Evolutionary conservation across 2,113 vertebrate species (phyloP).

Genomic region (Heteronetta atricapilla): DNA sequence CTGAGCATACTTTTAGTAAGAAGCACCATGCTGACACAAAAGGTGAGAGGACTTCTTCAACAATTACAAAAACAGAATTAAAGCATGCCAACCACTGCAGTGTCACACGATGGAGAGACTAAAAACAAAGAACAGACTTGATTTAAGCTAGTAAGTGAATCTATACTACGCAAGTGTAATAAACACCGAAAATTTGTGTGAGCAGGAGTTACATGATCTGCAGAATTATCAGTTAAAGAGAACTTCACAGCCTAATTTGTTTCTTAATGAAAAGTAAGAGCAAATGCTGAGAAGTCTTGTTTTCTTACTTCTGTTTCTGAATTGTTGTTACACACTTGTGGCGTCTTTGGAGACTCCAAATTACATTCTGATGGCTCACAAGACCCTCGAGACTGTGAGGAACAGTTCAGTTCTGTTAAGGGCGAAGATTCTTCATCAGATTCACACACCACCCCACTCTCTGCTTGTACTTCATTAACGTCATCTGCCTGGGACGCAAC

Average conservation of each 20-base stretch:
- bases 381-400: slow-evolving; percentile 17
- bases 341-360: slow-evolving; percentile 1
- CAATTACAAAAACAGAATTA: neutral
- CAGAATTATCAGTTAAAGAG: neutral
- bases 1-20: neutral
- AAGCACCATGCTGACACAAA: neutral
- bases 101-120: neutral
- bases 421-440: slow-evolving; percentile 37
- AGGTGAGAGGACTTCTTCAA: neutral
- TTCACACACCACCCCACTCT: neutral
- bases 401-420: slow-evolving; percentile 16
- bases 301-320: slow-evolving; percentile 66
- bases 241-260: neutral
- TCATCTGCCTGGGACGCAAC: neutral
- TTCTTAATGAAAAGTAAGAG: neutral
- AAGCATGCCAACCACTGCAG: neutral
- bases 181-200: neutral
- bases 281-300: neutral
- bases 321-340: neutral
- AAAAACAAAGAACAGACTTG: neutral
- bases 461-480: neutral
- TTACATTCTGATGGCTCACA: neutral
- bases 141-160: neutral
- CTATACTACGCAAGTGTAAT: neutral
- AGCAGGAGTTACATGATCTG: neutral